Conservation (phyloP, 92 coral and sea anemone genomes). For the Epizoanthus stellaris region DNA sequence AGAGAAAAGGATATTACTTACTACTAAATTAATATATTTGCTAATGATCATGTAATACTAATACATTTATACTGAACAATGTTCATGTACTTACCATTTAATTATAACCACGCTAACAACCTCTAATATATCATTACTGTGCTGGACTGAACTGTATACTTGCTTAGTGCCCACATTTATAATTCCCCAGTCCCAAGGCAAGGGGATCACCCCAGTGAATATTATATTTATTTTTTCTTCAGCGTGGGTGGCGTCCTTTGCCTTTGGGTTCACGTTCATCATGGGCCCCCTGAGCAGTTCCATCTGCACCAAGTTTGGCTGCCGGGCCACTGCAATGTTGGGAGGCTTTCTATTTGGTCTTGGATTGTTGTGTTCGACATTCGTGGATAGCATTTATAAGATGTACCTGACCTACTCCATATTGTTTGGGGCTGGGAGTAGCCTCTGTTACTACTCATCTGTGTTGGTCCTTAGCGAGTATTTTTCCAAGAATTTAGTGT, state of each 20-base stretch:
- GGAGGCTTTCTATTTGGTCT: conserved; percentile 72
- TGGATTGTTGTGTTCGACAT: conserved; percentile 70
- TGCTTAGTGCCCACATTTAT: no score
- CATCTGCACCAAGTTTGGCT: conserved; percentile 67
- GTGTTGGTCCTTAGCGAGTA: conserved; percentile 72
- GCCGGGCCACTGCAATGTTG: conserved; percentile 55
- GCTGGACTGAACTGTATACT: no score
- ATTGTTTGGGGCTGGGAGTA: conserved; percentile 69
- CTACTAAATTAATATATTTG: no score
- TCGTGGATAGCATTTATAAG: conserved; percentile 57
- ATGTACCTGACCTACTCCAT: conserved; percentile 86
- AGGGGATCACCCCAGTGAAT: no score
- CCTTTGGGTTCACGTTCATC: conserved; percentile 77
- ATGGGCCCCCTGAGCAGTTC: conserved; percentile 70
- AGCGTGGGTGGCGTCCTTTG: conserved; percentile 87
- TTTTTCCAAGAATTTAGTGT: conserved; percentile 72
- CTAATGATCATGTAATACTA: no score
- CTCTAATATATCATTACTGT: no score
- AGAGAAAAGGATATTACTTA: no score
- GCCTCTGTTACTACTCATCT: conserved; percentile 79
- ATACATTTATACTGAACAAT: no score
- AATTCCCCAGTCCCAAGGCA: no score
- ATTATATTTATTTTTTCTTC: conserved; percentile 12
- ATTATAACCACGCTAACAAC: no score
- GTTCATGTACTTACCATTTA: no score